Conservation (phyloP, 1,140 invertebrate species). For the Brachionus angularis region DNA sequence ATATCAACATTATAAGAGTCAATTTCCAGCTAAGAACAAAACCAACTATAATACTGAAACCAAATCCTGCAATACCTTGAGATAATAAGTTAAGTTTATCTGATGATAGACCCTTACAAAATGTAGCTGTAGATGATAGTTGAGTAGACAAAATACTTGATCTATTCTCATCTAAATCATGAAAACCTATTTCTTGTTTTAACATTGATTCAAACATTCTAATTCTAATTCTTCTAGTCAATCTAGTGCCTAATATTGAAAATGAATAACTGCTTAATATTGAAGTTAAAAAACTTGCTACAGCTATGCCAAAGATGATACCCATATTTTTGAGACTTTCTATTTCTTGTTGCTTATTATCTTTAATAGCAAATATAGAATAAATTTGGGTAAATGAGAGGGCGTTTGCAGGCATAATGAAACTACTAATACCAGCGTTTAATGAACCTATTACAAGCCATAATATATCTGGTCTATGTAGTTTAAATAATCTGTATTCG, state of each 20-base stretch:
- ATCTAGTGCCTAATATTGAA: constrained; percentile 53
- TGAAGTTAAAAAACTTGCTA: not conserved
- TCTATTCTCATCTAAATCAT: constrained; percentile 61
- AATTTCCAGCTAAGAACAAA: constrained; percentile 75
- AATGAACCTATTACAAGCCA: not conserved
- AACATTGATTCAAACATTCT: constrained; percentile 73
- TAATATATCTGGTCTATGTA: not conserved
- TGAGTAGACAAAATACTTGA: constrained; percentile 61
- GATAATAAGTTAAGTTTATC: constrained; percentile 56
- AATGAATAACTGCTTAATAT: constrained; percentile 23
- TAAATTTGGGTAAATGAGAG: not conserved
- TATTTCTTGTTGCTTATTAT: not conserved
- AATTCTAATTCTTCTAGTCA: constrained; percentile 66
- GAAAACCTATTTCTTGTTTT: constrained; percentile 61
- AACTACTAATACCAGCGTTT: not conserved
- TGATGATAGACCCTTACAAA: constrained; percentile 60
- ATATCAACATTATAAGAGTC: constrained; percentile 71
- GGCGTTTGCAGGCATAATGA: not conserved
- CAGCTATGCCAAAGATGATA: constrained; percentile 7
- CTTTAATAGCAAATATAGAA: not conserved
- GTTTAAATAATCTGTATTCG: not conserved
- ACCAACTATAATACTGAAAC: constrained; percentile 68
- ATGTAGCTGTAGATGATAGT: constrained; percentile 61
- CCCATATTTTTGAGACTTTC: constrained; percentile 34
- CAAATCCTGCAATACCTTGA: constrained; percentile 61